phyloP scores from a whole-genome alignment of 2,888 invertebrate species.

The Thera obeliscata region DNA sequence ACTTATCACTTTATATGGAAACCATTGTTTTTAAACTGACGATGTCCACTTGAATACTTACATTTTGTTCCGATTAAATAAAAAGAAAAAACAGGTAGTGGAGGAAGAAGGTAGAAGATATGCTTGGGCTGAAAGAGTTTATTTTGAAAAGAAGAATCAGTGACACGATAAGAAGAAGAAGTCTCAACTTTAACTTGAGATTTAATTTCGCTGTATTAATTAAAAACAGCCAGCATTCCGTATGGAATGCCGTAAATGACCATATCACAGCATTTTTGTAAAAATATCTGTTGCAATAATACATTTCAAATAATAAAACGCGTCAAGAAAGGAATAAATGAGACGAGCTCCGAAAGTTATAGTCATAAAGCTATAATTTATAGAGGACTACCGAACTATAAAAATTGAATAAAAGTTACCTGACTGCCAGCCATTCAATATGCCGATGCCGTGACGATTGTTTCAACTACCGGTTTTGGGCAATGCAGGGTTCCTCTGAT shows the following conservation, averaged over 20 bases:
- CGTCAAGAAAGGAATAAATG: constrained; percentile 25
- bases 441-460: constrained; percentile 69
- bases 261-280: background rate
- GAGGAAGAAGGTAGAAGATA: no score
- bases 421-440: constrained; percentile 53
- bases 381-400: constrained; percentile 54
- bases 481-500: constrained; percentile 60
- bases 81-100: no score
- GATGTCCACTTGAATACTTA: no score
- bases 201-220: no score
- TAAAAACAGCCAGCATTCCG: no score
- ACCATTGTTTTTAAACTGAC: no score
- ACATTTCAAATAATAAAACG: constrained; percentile 15
- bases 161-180: background rate
- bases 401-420: constrained; percentile 60
- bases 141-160: no score
- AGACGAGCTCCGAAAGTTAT: constrained; percentile 31
- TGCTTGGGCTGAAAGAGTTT: no score
- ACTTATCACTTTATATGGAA: background rate
- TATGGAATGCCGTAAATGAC: background rate
- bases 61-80: no score
- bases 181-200: background rate
- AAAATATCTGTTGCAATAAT: background rate
- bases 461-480: constrained; percentile 75
- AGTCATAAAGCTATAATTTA: constrained; percentile 49